These are phyloP conservation scores for Bambusicola thoracicus DNA, from an alignment of 2,113 vertebrate species.

Conservation along the genomic window DNA sequence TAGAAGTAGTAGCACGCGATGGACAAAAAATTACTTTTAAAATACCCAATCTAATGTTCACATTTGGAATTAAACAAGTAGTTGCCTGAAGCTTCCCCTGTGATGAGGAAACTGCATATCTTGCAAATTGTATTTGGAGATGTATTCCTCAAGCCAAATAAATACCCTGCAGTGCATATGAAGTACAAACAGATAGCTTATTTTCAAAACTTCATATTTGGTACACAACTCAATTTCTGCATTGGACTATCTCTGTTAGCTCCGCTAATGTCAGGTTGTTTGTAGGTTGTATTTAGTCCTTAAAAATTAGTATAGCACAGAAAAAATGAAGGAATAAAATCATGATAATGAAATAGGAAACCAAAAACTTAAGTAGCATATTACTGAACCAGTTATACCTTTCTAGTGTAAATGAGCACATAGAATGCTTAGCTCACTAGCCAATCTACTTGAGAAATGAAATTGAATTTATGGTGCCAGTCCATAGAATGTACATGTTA, in stretches of 20 bases:
- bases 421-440: slow-evolving; percentile 11
- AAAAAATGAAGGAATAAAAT: slow-evolving; percentile 11
- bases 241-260: background rate
- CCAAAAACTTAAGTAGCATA: background rate
- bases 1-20: slow-evolving; percentile 26
- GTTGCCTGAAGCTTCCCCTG: slow-evolving; percentile 36
- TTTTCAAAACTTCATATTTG: background rate
- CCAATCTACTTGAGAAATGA: background rate
- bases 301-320: background rate
- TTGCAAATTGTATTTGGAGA: slow-evolving; percentile 43
- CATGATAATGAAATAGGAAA: background rate
- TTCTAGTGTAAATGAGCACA: background rate
- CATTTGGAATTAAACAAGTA: slow-evolving; percentile 63
- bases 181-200: background rate
- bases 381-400: background rate
- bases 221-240: background rate
- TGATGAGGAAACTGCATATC: slow-evolving; percentile 59
- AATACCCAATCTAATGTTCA: slow-evolving; percentile 58
- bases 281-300: slow-evolving; percentile 1
- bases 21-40: slow-evolving; percentile 67
- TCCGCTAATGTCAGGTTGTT: background rate
- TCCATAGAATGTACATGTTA: background rate
- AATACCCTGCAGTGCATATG: background rate
- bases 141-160: slow-evolving; percentile 39
- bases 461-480: background rate